A percentile compares a stretch with the other conserved stretches of the same genome.
phyloP scores from a whole-genome alignment of 1,140 invertebrate species.

The Megalopta genalis region DNA sequence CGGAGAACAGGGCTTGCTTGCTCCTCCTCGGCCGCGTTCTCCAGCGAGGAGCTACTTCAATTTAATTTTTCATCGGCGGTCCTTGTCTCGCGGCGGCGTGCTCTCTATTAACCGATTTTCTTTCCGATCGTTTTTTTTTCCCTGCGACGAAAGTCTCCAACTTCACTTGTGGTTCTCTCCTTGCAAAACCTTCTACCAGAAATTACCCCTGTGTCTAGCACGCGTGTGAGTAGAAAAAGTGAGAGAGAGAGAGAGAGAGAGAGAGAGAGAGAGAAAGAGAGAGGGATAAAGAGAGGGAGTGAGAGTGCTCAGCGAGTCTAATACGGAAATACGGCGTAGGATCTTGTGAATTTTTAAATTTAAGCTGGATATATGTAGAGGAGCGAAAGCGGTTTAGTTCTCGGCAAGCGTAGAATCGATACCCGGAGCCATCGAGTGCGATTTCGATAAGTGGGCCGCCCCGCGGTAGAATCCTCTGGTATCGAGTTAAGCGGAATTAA shows the following conservation, averaged over 20 bases:
- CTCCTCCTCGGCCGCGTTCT: neutral
- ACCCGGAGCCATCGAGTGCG: neutral
- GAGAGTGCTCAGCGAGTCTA: too few species aligned
- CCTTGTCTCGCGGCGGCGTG: too few species aligned
- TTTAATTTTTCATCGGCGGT: constrained; percentile 1
- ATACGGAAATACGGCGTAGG: constrained; percentile 7
- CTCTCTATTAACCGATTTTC: neutral
- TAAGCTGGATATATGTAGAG: neutral
- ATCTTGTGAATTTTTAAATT: constrained; percentile 24
- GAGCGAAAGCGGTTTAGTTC: too few species aligned
- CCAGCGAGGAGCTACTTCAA: neutral
- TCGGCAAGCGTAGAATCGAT: constrained; percentile 1
- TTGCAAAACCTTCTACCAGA: too few species aligned
- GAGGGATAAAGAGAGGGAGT: too few species aligned
- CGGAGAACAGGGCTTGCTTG: neutral
- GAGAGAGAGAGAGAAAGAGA: too few species aligned
- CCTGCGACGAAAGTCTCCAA: too few species aligned
- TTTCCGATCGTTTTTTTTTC: neutral
- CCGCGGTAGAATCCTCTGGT: neutral
- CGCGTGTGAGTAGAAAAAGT: too few species aligned
- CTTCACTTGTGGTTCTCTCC: too few species aligned
- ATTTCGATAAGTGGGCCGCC: constrained; percentile 21
- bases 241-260: too few species aligned
- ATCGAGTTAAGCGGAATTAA: constrained; percentile 4
- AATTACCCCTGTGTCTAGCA: too few species aligned